Conservation (phyloP, 1,140 invertebrate genomes). For the Penaeus japonicus region DNA sequence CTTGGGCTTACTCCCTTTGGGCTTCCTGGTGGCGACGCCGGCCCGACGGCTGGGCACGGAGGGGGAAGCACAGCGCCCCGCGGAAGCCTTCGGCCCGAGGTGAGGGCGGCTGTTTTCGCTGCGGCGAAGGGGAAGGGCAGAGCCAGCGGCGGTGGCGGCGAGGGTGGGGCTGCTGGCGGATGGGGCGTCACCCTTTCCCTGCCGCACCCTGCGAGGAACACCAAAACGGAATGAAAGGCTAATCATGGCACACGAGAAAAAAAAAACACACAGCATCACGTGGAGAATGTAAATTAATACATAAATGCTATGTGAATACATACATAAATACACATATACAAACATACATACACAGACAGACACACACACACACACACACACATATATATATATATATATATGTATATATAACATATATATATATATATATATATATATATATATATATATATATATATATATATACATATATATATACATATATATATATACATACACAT, state of each 20-base stretch:
- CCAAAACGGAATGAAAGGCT: not conserved
- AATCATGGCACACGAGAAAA: not conserved
- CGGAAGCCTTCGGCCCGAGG: not conserved
- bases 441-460: no score
- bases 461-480: no score
- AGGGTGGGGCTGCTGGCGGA: conserved; percentile 1
- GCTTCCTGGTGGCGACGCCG: not conserved
- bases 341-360: conserved; percentile 1
- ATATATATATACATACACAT: no score
- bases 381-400: not conserved
- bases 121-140: not conserved
- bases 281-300: not conserved
- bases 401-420: not conserved
- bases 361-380: not conserved
- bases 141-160: not conserved
- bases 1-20: not conserved
- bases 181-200: not conserved
- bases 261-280: not conserved
- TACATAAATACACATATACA: conserved; percentile 29
- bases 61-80: not conserved
- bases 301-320: not conserved
- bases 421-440: not conserved
- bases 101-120: not conserved
- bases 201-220: not conserved
- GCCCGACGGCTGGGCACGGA: not conserved